phyloP scores from a whole-genome alignment of 2,797 vertebrate species.

The Mycteria americana region DNA sequence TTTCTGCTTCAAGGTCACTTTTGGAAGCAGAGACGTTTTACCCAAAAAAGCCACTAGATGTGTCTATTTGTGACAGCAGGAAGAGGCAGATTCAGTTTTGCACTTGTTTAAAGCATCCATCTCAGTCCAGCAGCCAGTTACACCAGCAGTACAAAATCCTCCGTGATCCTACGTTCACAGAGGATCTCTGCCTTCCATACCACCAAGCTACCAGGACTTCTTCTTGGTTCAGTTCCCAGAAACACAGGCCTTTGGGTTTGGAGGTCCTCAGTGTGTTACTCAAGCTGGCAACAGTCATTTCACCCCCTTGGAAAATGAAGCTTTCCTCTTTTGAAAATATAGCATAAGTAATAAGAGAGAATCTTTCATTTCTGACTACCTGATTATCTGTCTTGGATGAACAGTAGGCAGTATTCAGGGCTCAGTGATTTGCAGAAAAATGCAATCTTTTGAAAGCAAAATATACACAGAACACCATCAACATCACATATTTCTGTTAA shows the following conservation, averaged over 20 bases:
- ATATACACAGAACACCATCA: background rate
- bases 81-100: background rate
- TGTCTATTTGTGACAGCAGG: background rate
- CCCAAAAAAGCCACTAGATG: rapidly evolving
- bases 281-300: background rate
- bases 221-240: background rate
- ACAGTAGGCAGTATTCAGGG: background rate
- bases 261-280: background rate
- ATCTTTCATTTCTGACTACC: background rate
- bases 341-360: background rate
- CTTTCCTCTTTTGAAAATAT: background rate
- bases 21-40: background rate
- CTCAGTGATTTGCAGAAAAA: background rate
- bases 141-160: background rate
- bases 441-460: background rate
- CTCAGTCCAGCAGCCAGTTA: background rate
- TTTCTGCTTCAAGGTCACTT: background rate
- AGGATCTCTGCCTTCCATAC: background rate
- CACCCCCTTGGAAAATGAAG: background rate
- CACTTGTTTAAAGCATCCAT: background rate
- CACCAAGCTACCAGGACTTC: background rate
- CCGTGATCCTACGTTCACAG: background rate
- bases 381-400: background rate
- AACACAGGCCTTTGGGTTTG: background rate
- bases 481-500: background rate